Conservation (phyloP, 37 sponge, comb jelly and placozoan species). For the Cladorhizidae sp. region DNA sequence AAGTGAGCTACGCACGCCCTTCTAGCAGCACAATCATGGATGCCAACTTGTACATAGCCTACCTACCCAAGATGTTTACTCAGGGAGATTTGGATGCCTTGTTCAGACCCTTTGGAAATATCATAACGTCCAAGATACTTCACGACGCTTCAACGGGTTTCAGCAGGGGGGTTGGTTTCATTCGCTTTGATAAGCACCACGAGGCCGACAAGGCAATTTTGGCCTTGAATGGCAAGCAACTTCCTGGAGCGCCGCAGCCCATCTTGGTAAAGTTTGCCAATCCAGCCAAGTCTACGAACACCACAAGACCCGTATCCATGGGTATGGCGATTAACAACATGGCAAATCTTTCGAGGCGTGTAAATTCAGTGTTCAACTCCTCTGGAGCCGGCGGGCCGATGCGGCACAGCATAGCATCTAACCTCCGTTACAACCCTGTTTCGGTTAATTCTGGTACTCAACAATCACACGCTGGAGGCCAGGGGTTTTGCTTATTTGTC, state of each 20-base stretch:
- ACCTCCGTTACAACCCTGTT: slow-evolving; percentile 64
- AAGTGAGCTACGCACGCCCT: slow-evolving; percentile 94
- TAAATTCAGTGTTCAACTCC: background rate
- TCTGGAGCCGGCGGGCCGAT: slow-evolving; percentile 60
- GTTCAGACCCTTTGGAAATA: slow-evolving; percentile 77
- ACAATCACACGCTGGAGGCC: background rate
- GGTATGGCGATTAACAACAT: background rate
- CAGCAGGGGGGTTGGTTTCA: slow-evolving; percentile 86
- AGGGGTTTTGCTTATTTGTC: slow-evolving; percentile 80
- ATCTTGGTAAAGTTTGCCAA: slow-evolving; percentile 85
- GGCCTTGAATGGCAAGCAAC: slow-evolving; percentile 59
- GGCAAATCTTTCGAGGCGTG: background rate
- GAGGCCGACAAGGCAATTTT: slow-evolving; percentile 80
- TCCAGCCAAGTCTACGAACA: slow-evolving; percentile 28
- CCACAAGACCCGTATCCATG: background rate
- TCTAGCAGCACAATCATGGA: slow-evolving; percentile 85
- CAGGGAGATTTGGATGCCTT: slow-evolving; percentile 64
- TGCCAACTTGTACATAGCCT: slow-evolving; percentile 89
- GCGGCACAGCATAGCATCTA: slow-evolving; percentile 47
- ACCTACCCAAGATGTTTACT: slow-evolving; percentile 69
- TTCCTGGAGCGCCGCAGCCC: slow-evolving; percentile 60
- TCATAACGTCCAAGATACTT: slow-evolving; percentile 85
- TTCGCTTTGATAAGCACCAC: slow-evolving; percentile 81
- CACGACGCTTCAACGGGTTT: slow-evolving; percentile 64
- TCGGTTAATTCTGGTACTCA: background rate